Evolutionary conservation across 2,888 invertebrate genomes (phyloP).

Genomic region (Drosophila ezoana): DNA sequence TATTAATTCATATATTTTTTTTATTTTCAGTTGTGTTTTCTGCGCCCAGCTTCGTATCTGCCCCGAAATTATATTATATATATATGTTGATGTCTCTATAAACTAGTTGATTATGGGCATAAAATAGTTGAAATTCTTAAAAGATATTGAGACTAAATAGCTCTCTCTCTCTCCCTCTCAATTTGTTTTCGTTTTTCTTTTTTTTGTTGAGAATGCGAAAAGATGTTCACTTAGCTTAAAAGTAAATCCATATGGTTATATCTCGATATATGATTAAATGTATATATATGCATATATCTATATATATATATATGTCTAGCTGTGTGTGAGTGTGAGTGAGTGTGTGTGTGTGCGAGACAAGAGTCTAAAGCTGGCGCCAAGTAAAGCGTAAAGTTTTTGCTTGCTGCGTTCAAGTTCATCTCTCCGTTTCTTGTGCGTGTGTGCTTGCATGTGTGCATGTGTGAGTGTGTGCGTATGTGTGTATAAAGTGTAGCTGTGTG

Average conservation of each 20-base stretch:
- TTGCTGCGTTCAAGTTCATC: constrained; percentile 59
- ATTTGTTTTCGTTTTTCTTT: background rate
- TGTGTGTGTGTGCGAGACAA: background rate
- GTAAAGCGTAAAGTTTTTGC: background rate
- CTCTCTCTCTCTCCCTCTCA: background rate
- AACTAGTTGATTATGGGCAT: too few relatives aligned
- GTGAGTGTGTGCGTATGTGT: background rate
- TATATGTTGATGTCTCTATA: background rate
- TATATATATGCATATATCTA: constrained; percentile 9
- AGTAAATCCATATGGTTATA: background rate
- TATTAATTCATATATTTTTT: constrained; percentile 15
- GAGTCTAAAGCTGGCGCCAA: background rate
- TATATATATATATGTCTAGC: background rate
- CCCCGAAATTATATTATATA: background rate
- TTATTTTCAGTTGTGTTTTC: background rate
- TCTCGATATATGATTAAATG: background rate
- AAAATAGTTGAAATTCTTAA: background rate
- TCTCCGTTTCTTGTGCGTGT: constrained; percentile 12
- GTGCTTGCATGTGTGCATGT: background rate
- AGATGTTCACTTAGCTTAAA: too few relatives aligned
- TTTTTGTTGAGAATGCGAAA: too few relatives aligned
- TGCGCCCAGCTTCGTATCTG: background rate
- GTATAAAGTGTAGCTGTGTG: background rate
- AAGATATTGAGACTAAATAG: background rate
- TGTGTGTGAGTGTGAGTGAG: constrained; percentile 1